Evolutionary conservation across 2,113 vertebrate genomes (phyloP), one percentile per base, ranked within the genome.

Genomic region (Antigone vipio): DNA sequence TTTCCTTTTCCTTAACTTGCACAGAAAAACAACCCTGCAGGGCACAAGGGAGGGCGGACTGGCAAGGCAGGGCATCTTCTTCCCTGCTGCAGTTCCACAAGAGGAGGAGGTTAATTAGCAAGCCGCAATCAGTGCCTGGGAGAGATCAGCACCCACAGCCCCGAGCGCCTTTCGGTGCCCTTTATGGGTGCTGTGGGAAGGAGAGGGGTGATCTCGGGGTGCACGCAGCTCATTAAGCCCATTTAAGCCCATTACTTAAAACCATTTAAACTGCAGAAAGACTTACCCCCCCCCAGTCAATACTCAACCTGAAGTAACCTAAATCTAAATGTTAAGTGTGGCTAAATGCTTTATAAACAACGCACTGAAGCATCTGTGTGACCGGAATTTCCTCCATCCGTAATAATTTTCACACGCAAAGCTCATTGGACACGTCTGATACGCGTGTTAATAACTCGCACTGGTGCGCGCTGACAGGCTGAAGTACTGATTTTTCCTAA

Each of bases 261-360:
- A 17, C 27, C 56, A 18, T 11, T 34, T 49, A 34, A 68, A 15
- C n/a, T 49, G 53, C 78, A 88, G 35, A 76, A 66, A 12, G n/a
- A 18, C 12, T 42, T n/a, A 63, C n/a, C 7, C 3, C n/a, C 3
- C 10, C 23, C 74, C 32, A 6, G 59, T 77, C 21, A 15, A 5
- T 20, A 26, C 18, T 55, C 78, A 49, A 40, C 24, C 35, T 64
- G 40, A 92, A 59, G 63, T 16, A 40, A 59, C 27, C 21, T 6
- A 17, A 15, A 79, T 12, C 32, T 69, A 5, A 7, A 2, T 4
- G 59, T 32, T 2, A 3, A 26, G 44, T 13, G 3, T 0, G 60
- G 53, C 38, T 59, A 20, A 77, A 44, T 17, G 63, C 82, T 23
- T 29, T 35, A 45, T 53, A 75, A 80, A 68, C 12, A 23, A 60